Conservation (phyloP, 1,140 invertebrate genomes). For the Hyles euphorbiae region DNA sequence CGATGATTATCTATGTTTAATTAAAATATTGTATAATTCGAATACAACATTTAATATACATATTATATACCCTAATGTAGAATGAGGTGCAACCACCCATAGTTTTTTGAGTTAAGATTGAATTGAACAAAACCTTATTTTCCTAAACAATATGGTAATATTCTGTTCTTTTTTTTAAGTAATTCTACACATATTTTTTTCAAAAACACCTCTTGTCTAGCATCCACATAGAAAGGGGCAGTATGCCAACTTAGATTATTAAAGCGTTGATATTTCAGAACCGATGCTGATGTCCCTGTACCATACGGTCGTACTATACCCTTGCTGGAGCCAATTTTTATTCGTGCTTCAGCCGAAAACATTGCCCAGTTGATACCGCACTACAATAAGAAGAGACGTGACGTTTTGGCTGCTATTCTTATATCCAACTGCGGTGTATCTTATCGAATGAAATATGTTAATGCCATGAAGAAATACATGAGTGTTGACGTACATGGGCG, state of each 20-base stretch:
- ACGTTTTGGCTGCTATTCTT: slow-evolving; percentile 76
- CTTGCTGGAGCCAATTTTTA: slow-evolving; percentile 36
- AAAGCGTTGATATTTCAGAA: slow-evolving; percentile 46
- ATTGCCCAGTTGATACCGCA: slow-evolving; percentile 32
- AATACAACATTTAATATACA: too few relatives aligned
- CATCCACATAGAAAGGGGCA: too few relatives aligned
- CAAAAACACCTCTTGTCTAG: too few relatives aligned
- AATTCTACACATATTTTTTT: too few relatives aligned
- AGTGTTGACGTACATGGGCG: slow-evolving; percentile 44
- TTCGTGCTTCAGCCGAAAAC: slow-evolving; percentile 13
- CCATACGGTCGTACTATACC: slow-evolving; percentile 79
- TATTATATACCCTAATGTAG: too few relatives aligned
- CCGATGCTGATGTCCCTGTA: slow-evolving; percentile 81
- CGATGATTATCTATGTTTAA: slow-evolving; percentile 5
- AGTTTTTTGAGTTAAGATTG: too few relatives aligned
- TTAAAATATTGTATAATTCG: neutral
- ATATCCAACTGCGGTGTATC: slow-evolving; percentile 78
- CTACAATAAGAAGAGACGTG: slow-evolving; percentile 49
- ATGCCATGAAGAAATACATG: slow-evolving; percentile 66
- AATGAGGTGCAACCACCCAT: too few relatives aligned
- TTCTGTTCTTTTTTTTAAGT: too few relatives aligned
- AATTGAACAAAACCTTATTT: too few relatives aligned
- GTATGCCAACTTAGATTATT: too few relatives aligned
- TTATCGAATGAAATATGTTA: slow-evolving; percentile 77
- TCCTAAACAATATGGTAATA: too few relatives aligned